Percentiles rank a stretch among this genome's conserved stretches.
Evolutionary conservation across 2,113 vertebrate species (phyloP).

Genomic region (Notarius quadriscutis): DNA sequence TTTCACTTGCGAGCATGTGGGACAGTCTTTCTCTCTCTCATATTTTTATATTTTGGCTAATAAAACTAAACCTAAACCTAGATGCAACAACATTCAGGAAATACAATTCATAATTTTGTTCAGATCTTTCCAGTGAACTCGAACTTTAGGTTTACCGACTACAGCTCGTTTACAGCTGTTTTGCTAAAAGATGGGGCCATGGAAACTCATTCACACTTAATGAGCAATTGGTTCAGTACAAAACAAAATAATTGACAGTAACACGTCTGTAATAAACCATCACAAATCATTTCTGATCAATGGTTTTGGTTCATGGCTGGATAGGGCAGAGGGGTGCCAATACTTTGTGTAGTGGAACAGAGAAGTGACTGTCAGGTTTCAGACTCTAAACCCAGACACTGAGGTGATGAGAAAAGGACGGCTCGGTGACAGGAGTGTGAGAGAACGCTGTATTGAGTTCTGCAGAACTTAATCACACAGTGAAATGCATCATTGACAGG

Average conservation of each 20-base stretch:
- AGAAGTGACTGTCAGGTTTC: not conserved
- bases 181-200: not conserved
- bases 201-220: not conserved
- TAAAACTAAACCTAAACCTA: not conserved
- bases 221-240: not conserved
- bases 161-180: not conserved
- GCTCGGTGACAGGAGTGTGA: slow-evolving; percentile 13
- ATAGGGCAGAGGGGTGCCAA: not conserved
- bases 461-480: slow-evolving; percentile 16
- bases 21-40: not conserved
- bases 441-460: slow-evolving; percentile 34
- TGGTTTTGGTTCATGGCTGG: not conserved
- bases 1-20: not conserved
- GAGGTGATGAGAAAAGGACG: not conserved
- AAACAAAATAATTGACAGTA: not conserved
- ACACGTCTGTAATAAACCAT: not conserved
- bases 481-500: not conserved
- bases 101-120: not conserved
- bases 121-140: not conserved
- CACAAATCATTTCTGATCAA: not conserved
- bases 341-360: not conserved
- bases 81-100: not conserved
- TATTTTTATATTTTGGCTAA: not conserved
- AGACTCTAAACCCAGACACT: not conserved
- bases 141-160: not conserved